A percentile compares a stretch with the other conserved stretches of the same genome.
These are phyloP conservation scores for Camponotus floridanus DNA, from an alignment of 1,140 invertebrate species.

Conservation along the genomic window DNA sequence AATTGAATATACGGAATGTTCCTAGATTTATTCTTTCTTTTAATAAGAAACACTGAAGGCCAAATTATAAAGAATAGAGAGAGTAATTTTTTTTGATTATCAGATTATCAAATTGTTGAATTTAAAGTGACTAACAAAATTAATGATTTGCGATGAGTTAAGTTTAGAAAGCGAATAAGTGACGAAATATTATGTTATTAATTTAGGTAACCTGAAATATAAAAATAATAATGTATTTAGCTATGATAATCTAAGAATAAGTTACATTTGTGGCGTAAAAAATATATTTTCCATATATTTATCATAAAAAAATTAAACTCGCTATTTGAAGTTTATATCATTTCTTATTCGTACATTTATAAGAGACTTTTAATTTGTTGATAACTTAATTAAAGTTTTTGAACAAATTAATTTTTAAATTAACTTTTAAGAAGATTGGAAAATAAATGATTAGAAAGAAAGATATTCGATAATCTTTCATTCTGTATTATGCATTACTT, in stretches of 20 bases:
- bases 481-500: neutral
- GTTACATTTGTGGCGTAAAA: no score
- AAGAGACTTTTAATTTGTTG: neutral
- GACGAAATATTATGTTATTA: neutral
- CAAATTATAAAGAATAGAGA: neutral
- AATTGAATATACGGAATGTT: neutral
- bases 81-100: neutral
- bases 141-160: neutral
- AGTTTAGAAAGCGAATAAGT: neutral
- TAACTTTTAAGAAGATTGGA: neutral
- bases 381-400: neutral
- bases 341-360: neutral
- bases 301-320: neutral
- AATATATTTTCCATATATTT: neutral
- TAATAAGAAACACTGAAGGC: neutral
- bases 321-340: neutral
- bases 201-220: slow-evolving; percentile 5
- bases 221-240: neutral
- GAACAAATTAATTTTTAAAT: neutral
- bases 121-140: neutral
- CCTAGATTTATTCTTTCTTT: slow-evolving; percentile 12
- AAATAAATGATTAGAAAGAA: neutral
- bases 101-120: neutral
- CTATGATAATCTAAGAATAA: no score
- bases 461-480: neutral